Conservation (phyloP, 2,888 invertebrate species). For the Eupithecia exiguata region DNA sequence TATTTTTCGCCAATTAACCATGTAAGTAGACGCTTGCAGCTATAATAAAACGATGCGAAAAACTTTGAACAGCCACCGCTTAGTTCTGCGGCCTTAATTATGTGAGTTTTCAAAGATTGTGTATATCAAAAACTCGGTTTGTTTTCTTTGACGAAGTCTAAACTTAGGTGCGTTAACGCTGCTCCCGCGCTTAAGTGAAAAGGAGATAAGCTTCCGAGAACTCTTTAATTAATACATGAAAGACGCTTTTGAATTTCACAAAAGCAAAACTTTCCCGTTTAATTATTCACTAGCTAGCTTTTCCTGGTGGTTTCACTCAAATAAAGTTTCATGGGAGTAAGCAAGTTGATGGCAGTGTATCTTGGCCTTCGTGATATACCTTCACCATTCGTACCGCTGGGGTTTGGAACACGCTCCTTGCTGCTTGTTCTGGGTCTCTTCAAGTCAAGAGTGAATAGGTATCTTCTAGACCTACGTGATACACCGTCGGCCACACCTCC, state of each 20-base stretch:
- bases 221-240: slow-evolving; percentile 34
- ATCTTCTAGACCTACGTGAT: no score
- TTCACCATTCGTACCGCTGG: no score
- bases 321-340: slow-evolving; percentile 25
- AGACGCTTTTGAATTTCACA: slow-evolving; percentile 34
- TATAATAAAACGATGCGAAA: background rate
- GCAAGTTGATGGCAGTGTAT: slow-evolving; percentile 14
- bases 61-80: background rate
- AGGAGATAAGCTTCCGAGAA: slow-evolving; percentile 31
- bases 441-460: no score
- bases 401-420: no score
- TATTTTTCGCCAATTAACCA: background rate
- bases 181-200: slow-evolving; percentile 20
- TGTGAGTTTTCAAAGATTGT: slow-evolving; percentile 11
- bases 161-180: slow-evolving; percentile 14
- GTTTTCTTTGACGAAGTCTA: slow-evolving; percentile 14
- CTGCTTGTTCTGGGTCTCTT: no score
- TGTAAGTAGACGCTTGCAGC: background rate
- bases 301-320: slow-evolving; percentile 28
- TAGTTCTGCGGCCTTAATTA: slow-evolving; percentile 4
- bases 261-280: slow-evolving; percentile 34
- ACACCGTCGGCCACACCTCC: no score
- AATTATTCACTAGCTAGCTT: slow-evolving; percentile 35
- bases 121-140: slow-evolving; percentile 11
- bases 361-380: background rate